Evolutionary conservation across 2,888 invertebrate genomes (phyloP), one percentile per base, ranked within the genome.

Genomic region (Epinotia ramella): DNA sequence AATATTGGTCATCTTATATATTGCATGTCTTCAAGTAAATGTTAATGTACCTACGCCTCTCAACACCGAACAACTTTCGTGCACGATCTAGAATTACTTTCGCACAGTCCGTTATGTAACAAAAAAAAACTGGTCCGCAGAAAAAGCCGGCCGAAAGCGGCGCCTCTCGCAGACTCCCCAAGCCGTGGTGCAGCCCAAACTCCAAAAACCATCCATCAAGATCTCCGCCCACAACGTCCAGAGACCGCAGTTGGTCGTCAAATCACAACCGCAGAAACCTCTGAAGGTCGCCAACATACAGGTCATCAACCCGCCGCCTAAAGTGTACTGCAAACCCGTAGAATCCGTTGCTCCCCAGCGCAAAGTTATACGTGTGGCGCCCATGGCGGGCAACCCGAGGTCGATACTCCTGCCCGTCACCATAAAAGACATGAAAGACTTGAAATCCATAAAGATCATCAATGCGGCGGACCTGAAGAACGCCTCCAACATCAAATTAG

Each of bases 371-470:
- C 81, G 94, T 49, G 94, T 93, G 0, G 92, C 94, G 0, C 94
- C 94, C 0, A 91, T 94, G 91, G 90, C 91, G 1, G 94, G 94
- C 3, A 95, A 95, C 83, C 95, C 96, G 5, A 91, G 97, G 18
- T 96, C 97, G 0, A 96, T 97, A 77, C 91, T 97, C 18, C 91
- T 97, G 28, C 97, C 97, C 0, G 96, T 97, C 7, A 96, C 96
- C 53, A 89, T 96, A 66, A 96, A 96, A 81, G 96, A 96, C 77
- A 96, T 96, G 90, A 96, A 96, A 87, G 96, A 96, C 84, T 94
- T 97, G 73, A 96, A 96, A 80, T 96, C 96, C 0, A 96, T 96
- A 73, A 96, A 97, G 90, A 96, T 97, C 73, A 95, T 97, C 70
- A 97, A 96, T 81, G 95, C 96, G 0, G 92, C 96, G 0, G 95